Base-by-base conservation (phyloP, 2,797 vertebrate genomes). In the Sparus aurata region DNA sequence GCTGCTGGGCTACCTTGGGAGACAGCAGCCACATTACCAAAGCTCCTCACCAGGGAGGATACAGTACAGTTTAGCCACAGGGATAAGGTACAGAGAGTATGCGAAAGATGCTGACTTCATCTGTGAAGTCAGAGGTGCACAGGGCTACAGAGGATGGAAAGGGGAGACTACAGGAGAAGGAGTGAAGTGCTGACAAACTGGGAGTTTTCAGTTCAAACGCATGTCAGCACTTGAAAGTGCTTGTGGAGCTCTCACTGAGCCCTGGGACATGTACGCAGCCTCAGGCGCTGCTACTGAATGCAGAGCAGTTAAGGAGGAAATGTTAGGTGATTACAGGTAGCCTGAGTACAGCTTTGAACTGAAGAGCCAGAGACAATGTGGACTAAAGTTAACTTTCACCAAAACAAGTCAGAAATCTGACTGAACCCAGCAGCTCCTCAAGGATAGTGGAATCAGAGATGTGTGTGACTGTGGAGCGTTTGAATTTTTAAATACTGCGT, bases 141-240 rank as follows among this genome's bases (percentile, higher is more conserved):
- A n/a, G 50, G 86, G 78, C 83, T 75, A 72, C 27, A 52, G 82
- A 85, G 86, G 79, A 77, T 84, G 57, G 54, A 70, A 62, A 79
- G 58, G 65, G 75, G 73, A 84, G 84, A 85, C 86, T 85, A 79
- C 66, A 54, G 90, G 89, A 38, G 88, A 86, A 73, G 77, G 82
- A 82, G 70, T 75, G 84, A 93, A 92, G 87, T 92, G 90, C 90
- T 94, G 93, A 93, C 91, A 93, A 93, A 93, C 89, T 77, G 83
- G 63, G 87, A 88, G 83, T 84, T 91, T 90, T 89, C 74, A 90
- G 87, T 94, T 93, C 90, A 93, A 93, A 93, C 77, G 46, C 68
- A 74, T 85, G 90, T 94, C 93, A 93, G 93, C 91, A 91, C 87
- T 93, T 92, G 85, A 92, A 92, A 92, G 89, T 79, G 86, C 88